Conservation (phyloP, 1,140 invertebrate genomes). For the Papilio machaon region DNA sequence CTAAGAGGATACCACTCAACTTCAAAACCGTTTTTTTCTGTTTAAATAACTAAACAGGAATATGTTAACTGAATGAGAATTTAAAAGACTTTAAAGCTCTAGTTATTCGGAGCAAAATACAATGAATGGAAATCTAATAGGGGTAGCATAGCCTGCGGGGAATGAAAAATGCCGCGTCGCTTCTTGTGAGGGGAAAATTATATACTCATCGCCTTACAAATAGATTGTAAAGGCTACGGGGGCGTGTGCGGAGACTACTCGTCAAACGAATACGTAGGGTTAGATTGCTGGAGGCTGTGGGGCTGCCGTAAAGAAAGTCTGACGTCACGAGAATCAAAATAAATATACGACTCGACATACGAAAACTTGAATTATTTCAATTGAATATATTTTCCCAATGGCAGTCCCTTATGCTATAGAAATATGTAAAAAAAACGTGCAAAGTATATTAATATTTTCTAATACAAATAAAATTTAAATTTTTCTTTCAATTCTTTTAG, state of each 20-base stretch:
- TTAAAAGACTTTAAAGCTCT: constrained; percentile 37
- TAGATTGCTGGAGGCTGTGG: constrained; percentile 60
- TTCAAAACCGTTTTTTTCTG: constrained; percentile 30
- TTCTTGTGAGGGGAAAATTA: constrained; percentile 71
- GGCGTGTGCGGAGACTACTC: constrained; percentile 54
- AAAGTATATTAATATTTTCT: neutral
- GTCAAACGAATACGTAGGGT: constrained; percentile 69
- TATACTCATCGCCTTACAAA: constrained; percentile 75
- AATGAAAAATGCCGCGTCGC: constrained; percentile 67
- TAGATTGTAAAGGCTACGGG: constrained; percentile 70
- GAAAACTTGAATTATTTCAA: constrained; percentile 10
- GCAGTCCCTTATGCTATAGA: neutral
- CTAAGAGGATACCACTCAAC: constrained; percentile 32
- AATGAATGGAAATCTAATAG: constrained; percentile 49
- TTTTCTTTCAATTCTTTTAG: neutral
- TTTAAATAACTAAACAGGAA: constrained; percentile 32
- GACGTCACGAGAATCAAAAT: constrained; percentile 38
- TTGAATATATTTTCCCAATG: constrained; percentile 6
- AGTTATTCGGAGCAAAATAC: constrained; percentile 43
- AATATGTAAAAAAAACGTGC: neutral
- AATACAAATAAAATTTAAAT: neutral
- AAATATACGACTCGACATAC: constrained; percentile 28
- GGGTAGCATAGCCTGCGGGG: constrained; percentile 58
- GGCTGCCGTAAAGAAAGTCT: constrained; percentile 57
- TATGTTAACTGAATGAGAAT: constrained; percentile 27